Base-by-base conservation (phyloP, 2,888 invertebrate genomes). In the Melangyna quadrimaculata region DNA sequence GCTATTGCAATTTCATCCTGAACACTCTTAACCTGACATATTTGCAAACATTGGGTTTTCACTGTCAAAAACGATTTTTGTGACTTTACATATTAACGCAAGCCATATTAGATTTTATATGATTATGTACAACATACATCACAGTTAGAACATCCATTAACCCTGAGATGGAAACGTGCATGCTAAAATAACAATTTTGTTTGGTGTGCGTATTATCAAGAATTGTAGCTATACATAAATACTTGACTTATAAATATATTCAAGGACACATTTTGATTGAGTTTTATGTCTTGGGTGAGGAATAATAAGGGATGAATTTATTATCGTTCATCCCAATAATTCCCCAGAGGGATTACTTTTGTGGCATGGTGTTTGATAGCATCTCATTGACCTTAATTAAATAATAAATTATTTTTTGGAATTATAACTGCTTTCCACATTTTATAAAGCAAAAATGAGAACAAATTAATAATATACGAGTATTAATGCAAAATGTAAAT, bases 311-410 rank as follows among this genome's bases (percentile, higher is more conserved):
- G 55, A 55, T 19, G 29, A 55, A 29, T 59, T 35, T 35, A 35
- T 37, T 37, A 32, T 35, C 12, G 59, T 19, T 35, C 32, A 57
- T 57, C 32, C 19, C n/a, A 19, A 29, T 29, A 19, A 32, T 32
- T 32, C 55, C 32, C 55, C 5, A 32, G 17, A 19, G 55, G 10
- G 17, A 29, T 32, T 57, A 27, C 27, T 53, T 32, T 32, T 32
- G 2, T 57, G 17, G 5, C 6, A 17, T 53, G n/a, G 9, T 53
- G 27, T 53, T 53, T 53, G 29, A 29, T 53, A 17, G n/a, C 5
- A 53, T 53, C 53, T 53, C 53, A 1, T 53, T 53, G 53, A 53
- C 53, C 53, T 53, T 27, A 27, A 53, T 53, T 53, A 53, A 53
- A 53, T 27, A 53, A 53, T 53, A 53, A 53, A 53, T n/a, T 53